Percentiles rank a stretch among this genome's conserved stretches.
phyloP scores from a whole-genome alignment of 2,888 invertebrate genomes.

The Eristalinus aeneus region DNA sequence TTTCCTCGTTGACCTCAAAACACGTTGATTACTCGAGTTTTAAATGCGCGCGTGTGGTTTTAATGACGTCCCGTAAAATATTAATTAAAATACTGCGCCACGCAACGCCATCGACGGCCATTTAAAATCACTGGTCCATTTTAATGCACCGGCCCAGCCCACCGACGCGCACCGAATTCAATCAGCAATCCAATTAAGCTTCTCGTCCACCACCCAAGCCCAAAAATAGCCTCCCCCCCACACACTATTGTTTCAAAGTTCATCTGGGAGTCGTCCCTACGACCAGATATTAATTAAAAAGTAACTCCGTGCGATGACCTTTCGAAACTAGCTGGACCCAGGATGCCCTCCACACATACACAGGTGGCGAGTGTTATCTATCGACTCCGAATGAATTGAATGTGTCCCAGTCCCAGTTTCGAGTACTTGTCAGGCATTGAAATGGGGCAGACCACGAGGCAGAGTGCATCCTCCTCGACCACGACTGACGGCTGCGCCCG shows the following conservation, averaged over 20 bases:
- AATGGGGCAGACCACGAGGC: not conserved
- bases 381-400: not conserved
- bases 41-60: too few relatives aligned
- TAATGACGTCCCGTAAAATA: not conserved
- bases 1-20: not conserved
- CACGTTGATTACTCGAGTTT: not conserved
- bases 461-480: not conserved
- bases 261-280: constrained; percentile 26
- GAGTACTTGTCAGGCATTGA: not conserved
- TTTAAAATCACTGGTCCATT: not conserved
- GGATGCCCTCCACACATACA: not conserved
- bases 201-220: not conserved
- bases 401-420: not conserved
- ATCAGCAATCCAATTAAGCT: not conserved
- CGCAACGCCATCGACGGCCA: not conserved
- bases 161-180: not conserved
- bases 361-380: not conserved
- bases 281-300: constrained; percentile 30
- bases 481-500: not conserved
- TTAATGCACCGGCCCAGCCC: not conserved
- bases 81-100: not conserved
- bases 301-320: constrained; percentile 32
- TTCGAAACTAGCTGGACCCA: not conserved
- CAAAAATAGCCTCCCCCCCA: too few relatives aligned
- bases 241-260: not conserved